Percentiles rank a stretch among this genome's conserved stretches.
Conservation (phyloP, 2,113 vertebrate genomes). For the Deroptyus accipitrinus region DNA sequence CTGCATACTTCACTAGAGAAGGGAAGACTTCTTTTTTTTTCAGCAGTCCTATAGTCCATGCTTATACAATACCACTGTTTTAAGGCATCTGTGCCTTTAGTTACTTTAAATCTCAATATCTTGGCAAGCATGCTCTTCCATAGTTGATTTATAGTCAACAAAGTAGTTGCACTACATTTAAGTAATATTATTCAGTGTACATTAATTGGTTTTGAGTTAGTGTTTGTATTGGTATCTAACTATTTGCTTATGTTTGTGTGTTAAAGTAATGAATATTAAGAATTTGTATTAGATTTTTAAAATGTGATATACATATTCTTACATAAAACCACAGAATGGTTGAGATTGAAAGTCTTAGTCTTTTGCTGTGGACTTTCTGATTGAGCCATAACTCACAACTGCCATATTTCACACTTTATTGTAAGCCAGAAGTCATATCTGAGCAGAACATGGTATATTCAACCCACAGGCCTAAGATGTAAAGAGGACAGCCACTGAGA, state of each 20-base stretch:
- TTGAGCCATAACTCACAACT: neutral
- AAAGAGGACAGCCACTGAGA: neutral
- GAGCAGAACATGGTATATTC: neutral
- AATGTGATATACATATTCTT: neutral
- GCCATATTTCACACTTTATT: neutral
- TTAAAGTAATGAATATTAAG: neutral
- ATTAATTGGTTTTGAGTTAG: neutral
- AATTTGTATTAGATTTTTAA: neutral
- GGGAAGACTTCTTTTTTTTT: neutral
- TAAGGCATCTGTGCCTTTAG: neutral
- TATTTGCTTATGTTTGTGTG: neutral
- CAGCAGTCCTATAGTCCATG: neutral
- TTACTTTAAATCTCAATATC: neutral
- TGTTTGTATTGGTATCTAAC: neutral
- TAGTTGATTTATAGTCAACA: neutral
- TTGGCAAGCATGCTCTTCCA: neutral
- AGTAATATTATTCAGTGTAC: neutral
- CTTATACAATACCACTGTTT: neutral
- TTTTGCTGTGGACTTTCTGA: neutral
- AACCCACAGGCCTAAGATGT: neutral
- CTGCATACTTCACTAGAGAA: neutral
- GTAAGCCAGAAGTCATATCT: neutral
- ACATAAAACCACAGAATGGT: neutral
- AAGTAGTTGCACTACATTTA: neutral
- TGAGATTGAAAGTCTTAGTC: neutral